Percentiles rank a stretch among this genome's conserved stretches.
Evolutionary conservation across 2,113 vertebrate species (phyloP).

Genomic region (Apteryx mantelli): DNA sequence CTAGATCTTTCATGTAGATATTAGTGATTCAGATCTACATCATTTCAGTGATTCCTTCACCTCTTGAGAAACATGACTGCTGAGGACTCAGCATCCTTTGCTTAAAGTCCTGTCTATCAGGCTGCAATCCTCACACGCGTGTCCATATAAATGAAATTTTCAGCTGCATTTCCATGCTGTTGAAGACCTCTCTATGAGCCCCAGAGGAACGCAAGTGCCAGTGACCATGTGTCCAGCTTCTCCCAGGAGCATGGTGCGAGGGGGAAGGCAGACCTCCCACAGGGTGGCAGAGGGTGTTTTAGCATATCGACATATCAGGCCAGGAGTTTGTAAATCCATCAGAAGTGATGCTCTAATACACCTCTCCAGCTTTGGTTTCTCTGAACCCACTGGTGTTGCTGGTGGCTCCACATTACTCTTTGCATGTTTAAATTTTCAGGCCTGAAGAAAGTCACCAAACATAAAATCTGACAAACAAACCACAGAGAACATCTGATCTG

Average conservation of each 20-base stretch:
- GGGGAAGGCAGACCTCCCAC: background rate
- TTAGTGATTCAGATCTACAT: background rate
- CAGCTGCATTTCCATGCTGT: background rate
- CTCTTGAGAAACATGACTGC: background rate
- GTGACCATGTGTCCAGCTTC: background rate
- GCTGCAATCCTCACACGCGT: background rate
- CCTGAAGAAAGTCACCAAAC: slow-evolving; percentile 20
- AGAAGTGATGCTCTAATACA: background rate
- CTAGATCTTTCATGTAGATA: background rate
- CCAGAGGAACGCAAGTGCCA: background rate
- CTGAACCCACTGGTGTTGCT: background rate
- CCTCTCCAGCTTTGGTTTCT: background rate
- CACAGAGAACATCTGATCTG: slow-evolving; percentile 55
- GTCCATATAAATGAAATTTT: background rate
- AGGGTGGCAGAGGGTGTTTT: background rate
- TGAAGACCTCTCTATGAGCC: background rate
- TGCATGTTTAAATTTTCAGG: background rate
- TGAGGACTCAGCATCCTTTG: background rate
- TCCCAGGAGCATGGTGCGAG: background rate
- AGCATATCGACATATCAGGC: background rate
- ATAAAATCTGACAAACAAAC: slow-evolving; percentile 49
- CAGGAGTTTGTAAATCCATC: background rate
- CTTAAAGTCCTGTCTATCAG: background rate
- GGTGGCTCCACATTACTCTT: background rate
- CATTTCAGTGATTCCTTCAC: background rate